A percentile compares a stretch with the other conserved stretches of the same genome.
Evolutionary conservation across 2,797 vertebrate species (phyloP).

Genomic region (Schizopygopsis pylzovi): DNA sequence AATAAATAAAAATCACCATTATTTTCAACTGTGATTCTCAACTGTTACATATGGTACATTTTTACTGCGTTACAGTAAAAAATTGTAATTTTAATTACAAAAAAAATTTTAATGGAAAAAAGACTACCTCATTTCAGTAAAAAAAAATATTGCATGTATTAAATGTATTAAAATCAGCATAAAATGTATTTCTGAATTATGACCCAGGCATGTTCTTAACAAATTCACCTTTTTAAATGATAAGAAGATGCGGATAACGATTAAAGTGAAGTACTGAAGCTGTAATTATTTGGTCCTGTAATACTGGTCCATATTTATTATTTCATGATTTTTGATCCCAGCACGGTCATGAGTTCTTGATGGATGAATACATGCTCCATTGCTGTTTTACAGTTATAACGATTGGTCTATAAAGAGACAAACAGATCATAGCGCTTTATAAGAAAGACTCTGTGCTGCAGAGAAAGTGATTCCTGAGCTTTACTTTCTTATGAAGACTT

Average conservation of each 20-base stretch:
- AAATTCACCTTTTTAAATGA: not conserved
- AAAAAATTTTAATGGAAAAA: too few relatives aligned
- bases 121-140: too few relatives aligned
- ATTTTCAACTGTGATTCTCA: too few relatives aligned
- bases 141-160: too few relatives aligned
- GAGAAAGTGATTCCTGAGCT: conserved; percentile 19
- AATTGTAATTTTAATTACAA: too few relatives aligned
- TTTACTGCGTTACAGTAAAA: too few relatives aligned
- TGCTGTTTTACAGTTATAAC: not conserved
- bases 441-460: conserved; percentile 55
- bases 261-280: not conserved
- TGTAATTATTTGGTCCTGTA: not conserved
- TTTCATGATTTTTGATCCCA: not conserved
- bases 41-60: too few relatives aligned
- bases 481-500: conserved; percentile 54
- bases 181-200: not conserved
- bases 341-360: not conserved
- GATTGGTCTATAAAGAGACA: not conserved
- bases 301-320: not conserved
- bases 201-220: not conserved
- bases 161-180: not conserved
- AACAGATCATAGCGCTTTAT: not conserved
- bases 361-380: not conserved
- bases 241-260: not conserved
- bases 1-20: too few relatives aligned